Conservation (phyloP, 1,140 invertebrate genomes). For the Trichomalopsis sarcophagae region DNA sequence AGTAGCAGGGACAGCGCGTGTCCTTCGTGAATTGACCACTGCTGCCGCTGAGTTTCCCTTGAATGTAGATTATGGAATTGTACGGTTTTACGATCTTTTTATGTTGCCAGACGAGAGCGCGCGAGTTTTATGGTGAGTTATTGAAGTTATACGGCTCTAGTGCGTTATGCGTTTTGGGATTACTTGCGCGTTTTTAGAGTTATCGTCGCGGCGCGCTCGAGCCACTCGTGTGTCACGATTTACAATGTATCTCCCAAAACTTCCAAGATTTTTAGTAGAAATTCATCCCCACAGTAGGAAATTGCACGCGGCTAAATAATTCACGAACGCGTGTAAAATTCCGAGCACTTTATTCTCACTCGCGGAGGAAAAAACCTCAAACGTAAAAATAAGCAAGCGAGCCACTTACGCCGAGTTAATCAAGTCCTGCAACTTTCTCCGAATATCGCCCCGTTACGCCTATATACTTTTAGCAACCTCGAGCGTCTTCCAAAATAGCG, state of each 20-base stretch:
- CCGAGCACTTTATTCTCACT: too few relatives aligned
- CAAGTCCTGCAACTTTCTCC: not conserved
- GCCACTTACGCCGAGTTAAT: not conserved
- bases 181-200: not conserved
- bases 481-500: slow-evolving; percentile 10
- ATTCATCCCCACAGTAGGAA: not conserved
- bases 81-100: slow-evolving; percentile 19
- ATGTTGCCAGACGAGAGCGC: slow-evolving; percentile 13
- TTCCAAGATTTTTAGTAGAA: not conserved
- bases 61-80: not conserved
- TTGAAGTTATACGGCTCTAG: slow-evolving; percentile 11
- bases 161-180: not conserved
- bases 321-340: too few relatives aligned
- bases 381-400: not conserved
- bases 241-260: not conserved
- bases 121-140: slow-evolving; percentile 30
- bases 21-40: not conserved
- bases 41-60: not conserved
- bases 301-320: too few relatives aligned
- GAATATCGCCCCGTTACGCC: not conserved
- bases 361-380: not conserved
- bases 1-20: not conserved
- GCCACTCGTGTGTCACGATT: not conserved
- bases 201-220: not conserved
- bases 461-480: not conserved